A percentile compares a stretch with the other conserved stretches of the same genome.
phyloP scores from a whole-genome alignment of 2,113 vertebrate genomes.

The Columba livia region DNA sequence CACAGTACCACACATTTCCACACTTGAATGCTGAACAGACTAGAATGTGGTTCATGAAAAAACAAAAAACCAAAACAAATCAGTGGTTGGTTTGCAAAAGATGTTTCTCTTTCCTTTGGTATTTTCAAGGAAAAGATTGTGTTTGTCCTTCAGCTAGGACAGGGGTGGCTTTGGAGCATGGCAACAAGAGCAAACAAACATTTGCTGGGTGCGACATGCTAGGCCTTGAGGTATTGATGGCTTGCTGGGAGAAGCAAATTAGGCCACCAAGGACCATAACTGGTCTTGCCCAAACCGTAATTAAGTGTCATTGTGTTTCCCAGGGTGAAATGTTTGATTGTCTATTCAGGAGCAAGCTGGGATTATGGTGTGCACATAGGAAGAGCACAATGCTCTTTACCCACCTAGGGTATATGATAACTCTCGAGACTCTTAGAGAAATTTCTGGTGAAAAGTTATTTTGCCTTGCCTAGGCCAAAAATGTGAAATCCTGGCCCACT shows the following conservation, averaged over 20 bases:
- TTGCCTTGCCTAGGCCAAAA: neutral
- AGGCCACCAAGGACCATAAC: conserved; percentile 9
- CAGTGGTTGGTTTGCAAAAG: neutral
- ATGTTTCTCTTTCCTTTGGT: neutral
- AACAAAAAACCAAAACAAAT: neutral
- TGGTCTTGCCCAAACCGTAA: conserved; percentile 31
- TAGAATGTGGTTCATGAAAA: conserved; percentile 20
- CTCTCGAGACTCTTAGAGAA: neutral
- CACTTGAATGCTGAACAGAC: conserved; percentile 46
- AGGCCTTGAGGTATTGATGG: neutral
- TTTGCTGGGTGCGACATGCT: neutral
- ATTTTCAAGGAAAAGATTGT: neutral
- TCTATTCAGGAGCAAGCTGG: neutral
- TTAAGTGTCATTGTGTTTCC: conserved; percentile 15
- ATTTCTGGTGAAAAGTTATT: neutral
- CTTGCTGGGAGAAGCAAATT: conserved; percentile 20
- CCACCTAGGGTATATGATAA: neutral
- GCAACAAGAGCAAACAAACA: conserved; percentile 52
- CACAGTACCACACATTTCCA: conserved; percentile 40
- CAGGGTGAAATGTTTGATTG: neutral
- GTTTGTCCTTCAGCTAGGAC: neutral
- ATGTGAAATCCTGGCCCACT: neutral
- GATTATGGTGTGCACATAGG: neutral
- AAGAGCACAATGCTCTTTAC: neutral
- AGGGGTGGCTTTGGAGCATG: neutral